Base-by-base conservation (phyloP, 1,140 invertebrate genomes). In the Polyergus mexicanus region DNA sequence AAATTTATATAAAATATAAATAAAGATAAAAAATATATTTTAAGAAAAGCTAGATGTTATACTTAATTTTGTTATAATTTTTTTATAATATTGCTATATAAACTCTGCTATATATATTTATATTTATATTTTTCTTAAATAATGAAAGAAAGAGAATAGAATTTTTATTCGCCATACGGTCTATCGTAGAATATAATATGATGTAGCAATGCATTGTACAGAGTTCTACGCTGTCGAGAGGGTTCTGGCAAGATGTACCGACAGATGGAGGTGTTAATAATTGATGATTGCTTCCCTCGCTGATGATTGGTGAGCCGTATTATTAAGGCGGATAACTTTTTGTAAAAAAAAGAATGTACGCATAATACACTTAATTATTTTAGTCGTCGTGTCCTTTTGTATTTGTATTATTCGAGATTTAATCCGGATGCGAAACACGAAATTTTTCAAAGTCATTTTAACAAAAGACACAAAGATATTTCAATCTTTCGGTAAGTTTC, bases 201-300 rank as follows among this genome's bases (percentile, higher is more conserved):
- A 93, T 85, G 91, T 90, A 92, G 90, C 86, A 81, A 47, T 65
- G 86, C 69, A 90, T 92, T 91, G 88, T 88, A 85, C 71, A 69
- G 85, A 47, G 83, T 78, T 86, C 71, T 76, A 80, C 51, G 58
- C 74, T 51, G 89, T 66, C 54, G 86, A 86, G 71, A 88, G 80
- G 63, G 66, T 60, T 85, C 54, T 22, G 47, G 88, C 80, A 93
- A 93, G 91, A 94, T 94, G 89, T 85, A 91, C 92, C 90, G 91
- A 94, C 93, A 94, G 93, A 94, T 94, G 93, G 93, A 94, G 92
- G 92, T 94, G 93, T 94, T 94, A 94, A 94, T 94, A 94, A 94
- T 94, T 93, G 92, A 94, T 94, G 92, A 88, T 93, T 91, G 90
- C 88, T 91, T 91, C 93, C 93, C 89, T 92, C 85, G 86, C 86